These are phyloP conservation scores for Harpegnathos saltator DNA, from an alignment of 1,140 invertebrate species.

Conservation along the genomic window DNA sequence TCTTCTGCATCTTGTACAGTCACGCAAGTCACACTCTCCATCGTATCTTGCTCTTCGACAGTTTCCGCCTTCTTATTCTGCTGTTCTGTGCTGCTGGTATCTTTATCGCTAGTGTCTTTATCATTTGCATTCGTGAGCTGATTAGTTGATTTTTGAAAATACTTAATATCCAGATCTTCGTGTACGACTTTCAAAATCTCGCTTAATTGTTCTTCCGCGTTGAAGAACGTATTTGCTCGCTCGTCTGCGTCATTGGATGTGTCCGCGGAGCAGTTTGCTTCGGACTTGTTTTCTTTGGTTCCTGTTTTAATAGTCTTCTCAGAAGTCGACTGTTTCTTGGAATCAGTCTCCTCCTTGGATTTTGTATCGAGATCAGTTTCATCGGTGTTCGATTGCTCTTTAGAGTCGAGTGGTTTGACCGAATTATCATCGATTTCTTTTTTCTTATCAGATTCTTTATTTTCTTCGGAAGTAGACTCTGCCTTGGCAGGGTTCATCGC, in stretches of 20 bases:
- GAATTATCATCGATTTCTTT: neutral
- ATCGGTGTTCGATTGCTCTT: neutral
- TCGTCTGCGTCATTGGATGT: neutral
- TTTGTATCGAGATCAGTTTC: too few species aligned
- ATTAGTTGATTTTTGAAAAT: neutral
- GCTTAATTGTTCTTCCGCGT: slow-evolving; percentile 36
- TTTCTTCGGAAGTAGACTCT: neutral
- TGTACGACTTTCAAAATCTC: slow-evolving; percentile 65
- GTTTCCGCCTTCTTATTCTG: slow-evolving; percentile 10
- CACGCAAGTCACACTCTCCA: neutral
- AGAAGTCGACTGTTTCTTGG: neutral
- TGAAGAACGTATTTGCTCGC: neutral
- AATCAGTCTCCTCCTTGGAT: neutral
- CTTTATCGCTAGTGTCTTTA: neutral
- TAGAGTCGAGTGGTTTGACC: neutral
- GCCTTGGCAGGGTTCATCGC: neutral
- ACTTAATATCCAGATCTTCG: slow-evolving; percentile 44
- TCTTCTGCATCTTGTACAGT: neutral
- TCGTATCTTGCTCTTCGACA: neutral
- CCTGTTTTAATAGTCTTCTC: neutral
- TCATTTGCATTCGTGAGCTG: neutral
- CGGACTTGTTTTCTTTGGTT: slow-evolving; percentile 3
- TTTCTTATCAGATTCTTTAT: neutral
- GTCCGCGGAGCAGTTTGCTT: neutral
- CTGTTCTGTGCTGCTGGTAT: neutral